Conservation (phyloP, 2,113 vertebrate genomes). For the Acanthochromis polyacanthus region DNA sequence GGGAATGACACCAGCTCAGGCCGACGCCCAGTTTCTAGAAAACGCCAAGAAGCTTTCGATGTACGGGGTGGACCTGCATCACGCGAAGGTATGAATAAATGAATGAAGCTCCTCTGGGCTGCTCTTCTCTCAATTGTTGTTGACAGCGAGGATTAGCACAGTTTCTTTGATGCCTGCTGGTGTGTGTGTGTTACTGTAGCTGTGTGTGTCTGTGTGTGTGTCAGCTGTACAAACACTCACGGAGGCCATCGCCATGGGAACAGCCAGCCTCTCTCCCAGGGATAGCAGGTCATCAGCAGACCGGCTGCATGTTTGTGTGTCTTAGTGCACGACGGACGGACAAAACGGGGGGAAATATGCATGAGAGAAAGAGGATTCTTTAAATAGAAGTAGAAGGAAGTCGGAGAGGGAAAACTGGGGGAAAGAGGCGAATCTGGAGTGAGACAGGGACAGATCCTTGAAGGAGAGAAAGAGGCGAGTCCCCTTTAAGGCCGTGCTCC, state of each 20-base stretch:
- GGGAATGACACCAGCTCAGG: conserved; percentile 96
- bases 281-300: conserved; percentile 63
- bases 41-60: conserved; percentile 98
- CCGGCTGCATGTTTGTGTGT: conserved; percentile 48
- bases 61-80: conserved; percentile 98
- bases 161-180: conserved; percentile 64
- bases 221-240: conserved; percentile 85
- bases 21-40: conserved; percentile 96
- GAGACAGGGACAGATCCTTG: conserved; percentile 24
- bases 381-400: conserved; percentile 53
- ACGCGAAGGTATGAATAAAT: conserved; percentile 91
- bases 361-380: conserved; percentile 33
- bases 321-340: conserved; percentile 14
- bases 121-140: conserved; percentile 18
- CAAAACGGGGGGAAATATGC: conserved; percentile 27
- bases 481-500: conserved; percentile 60
- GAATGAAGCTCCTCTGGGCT: neutral
- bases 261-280: conserved; percentile 51
- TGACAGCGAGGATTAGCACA: conserved; percentile 48
- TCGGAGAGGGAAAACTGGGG: conserved; percentile 22
- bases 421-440: conserved; percentile 10
- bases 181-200: conserved; percentile 19
- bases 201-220: conserved; percentile 22
- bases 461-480: conserved; percentile 23
- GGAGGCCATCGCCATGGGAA: conserved; percentile 76